Percentiles rank a stretch among this genome's conserved stretches.
phyloP scores from a whole-genome alignment of 2,888 invertebrate genomes.

The Pseudococcus jackbeardsleyi region DNA sequence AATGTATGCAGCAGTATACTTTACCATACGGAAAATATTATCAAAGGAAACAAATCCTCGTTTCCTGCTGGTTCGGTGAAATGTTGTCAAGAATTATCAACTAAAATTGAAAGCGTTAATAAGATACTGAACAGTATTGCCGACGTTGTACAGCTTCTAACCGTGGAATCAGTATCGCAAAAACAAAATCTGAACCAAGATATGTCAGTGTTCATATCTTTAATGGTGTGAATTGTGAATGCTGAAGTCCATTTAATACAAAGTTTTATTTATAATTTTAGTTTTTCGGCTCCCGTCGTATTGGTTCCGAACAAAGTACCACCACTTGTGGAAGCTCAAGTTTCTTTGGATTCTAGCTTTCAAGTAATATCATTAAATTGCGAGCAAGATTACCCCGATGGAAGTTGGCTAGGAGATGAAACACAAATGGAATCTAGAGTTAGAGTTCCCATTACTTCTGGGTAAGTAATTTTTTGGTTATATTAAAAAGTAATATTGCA shows the following conservation, averaged over 20 bases:
- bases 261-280: background rate
- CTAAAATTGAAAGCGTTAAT: conserved; percentile 52
- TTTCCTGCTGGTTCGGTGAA: conserved; percentile 26
- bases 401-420: conserved; percentile 73
- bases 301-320: conserved; percentile 66
- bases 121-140: conserved; percentile 48
- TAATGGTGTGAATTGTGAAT: background rate
- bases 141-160: conserved; percentile 42
- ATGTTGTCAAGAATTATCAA: conserved; percentile 54
- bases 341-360: conserved; percentile 66
- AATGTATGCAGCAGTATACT: conserved; percentile 56
- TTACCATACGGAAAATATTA: conserved; percentile 45
- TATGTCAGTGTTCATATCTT: background rate
- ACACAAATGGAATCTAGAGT: conserved; percentile 72
- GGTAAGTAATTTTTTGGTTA: background rate
- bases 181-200: conserved; percentile 54
- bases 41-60: conserved; percentile 52
- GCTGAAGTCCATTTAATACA: background rate
- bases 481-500: background rate
- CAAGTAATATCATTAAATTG: conserved; percentile 69
- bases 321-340: conserved; percentile 59
- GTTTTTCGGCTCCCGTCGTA: conserved; percentile 67
- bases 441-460: conserved; percentile 70
- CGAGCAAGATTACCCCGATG: conserved; percentile 71
- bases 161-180: conserved; percentile 44